phyloP scores from a whole-genome alignment of 2,113 vertebrate species.

The Physeter macrocephalus region DNA sequence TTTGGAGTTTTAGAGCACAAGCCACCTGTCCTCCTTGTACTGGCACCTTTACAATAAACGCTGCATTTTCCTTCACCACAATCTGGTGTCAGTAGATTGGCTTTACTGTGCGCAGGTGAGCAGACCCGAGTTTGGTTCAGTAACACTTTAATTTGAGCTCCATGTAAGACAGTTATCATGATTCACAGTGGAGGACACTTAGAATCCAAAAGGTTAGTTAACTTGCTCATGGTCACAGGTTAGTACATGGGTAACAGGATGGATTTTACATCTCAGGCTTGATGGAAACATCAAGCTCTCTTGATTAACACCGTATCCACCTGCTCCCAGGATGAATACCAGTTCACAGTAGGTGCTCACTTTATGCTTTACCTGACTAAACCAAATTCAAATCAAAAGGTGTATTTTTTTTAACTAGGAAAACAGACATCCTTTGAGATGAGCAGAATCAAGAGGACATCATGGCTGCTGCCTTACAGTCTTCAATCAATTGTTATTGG shows the following conservation, averaged over 20 bases:
- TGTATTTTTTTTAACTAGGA: not conserved
- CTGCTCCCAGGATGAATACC: not conserved
- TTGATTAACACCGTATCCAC: not conserved
- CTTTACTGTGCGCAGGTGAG: accelerated
- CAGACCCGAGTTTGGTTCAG: not conserved
- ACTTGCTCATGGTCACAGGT: not conserved
- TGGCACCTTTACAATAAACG: not conserved
- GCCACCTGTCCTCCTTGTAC: not conserved
- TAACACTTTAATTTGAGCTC: not conserved
- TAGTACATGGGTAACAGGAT: accelerated
- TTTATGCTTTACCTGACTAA: not conserved
- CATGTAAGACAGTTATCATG: not conserved
- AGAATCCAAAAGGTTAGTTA: not conserved
- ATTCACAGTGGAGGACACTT: not conserved
- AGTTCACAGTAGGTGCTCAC: accelerated
- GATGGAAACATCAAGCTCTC: not conserved
- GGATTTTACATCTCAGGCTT: not conserved
- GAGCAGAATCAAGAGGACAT: not conserved
- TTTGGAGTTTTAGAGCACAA: not conserved
- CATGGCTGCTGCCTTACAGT: not conserved
- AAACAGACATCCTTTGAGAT: not conserved
- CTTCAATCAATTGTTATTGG: not conserved
- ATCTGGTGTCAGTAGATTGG: not conserved
- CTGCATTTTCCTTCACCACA: not conserved
- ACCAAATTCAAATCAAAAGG: not conserved